Evolutionary conservation across 2,888 invertebrate species (phyloP), one percentile per base, ranked within the genome.

Genomic region (Sesia bembeciformis): DNA sequence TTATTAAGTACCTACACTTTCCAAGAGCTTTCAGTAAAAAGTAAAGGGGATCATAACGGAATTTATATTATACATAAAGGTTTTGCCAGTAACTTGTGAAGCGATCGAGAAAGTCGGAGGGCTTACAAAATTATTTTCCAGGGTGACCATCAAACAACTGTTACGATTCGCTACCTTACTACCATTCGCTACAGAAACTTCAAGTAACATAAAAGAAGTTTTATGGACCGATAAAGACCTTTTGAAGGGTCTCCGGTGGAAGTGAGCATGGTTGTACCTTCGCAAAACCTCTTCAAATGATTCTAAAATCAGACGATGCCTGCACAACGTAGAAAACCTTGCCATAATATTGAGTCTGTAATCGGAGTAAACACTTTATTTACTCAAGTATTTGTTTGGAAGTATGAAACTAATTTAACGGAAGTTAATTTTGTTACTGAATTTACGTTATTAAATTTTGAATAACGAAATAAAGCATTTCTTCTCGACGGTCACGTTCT

Each of bases 161-260:
- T 57, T 58, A 57, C 54, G 56, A 56, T 56, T 57, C 54, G 56
- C 53, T 56, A 55, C 58, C 57, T 57, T 57, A 56, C 50, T 77
- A 70, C 76, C 78, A 76, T 77, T 76, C 71, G 74, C 72, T 76
- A 77, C 75, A 81, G 76, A 81, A 83, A 84, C 72, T 82, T 81
- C 74, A 73, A 72, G 73, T 72, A 70, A 73, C 78, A 81, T 86
- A 81, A 85, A 84, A 80, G 69, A 84, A 83, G 81, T 84, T 87
- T 85, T 88, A 85, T 83, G 79, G 70, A 66, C 75, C 81, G 83
- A 84, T 88, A 84, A 85, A 86, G 81, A 80, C 81, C 78, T 80
- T 84, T 82, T 80, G 76, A 79, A 84, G 76, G 82, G 79, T 78
- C 74, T 66, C 65, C 71, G 68, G 70, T 72, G 68, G 72, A 72